Evolutionary conservation across 2,797 vertebrate genomes (phyloP), one percentile per base, ranked within the genome.

Genomic region (Austrolebias charrua): DNA sequence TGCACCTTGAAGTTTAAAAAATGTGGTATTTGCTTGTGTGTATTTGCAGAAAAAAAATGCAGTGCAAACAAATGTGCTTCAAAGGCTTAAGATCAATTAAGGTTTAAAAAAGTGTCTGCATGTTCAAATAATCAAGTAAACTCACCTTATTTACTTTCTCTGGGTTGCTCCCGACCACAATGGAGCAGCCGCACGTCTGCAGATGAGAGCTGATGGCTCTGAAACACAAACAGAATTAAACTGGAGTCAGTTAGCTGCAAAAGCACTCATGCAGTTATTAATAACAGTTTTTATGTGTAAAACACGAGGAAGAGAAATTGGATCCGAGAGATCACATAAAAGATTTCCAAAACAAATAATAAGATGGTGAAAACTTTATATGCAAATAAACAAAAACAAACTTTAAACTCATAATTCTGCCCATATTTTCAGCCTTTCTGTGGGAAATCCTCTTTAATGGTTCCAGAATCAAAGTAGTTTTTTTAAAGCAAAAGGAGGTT

Each of bases 91-190:
- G 3, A 38, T 38, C 35, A 2, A 8, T 10, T 38, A 38, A 12
- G 35, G 35, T 11, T 38, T 38, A 38, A 18, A 11, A 47, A 15
- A 15, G 4, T 3, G 42, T 38, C 35, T 12, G 35, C 10, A 9
- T 38, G 8, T 12, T 38, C 10, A 38, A 38, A 38, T 38, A 38
- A 38, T 38, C 10, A 10, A 38, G 12, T 38, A 44, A 45, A 86
- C 53, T 49, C 93, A 99, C 98, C 95, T 99, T 99, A 85, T 99
- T 99, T 59, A 99, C 93, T 94, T 99, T 98, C 78, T 98, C 95
- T 63, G 96, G 92, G 40, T 96, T 98, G 92, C 96, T 98, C 79
- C 98, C 98, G 69, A 99, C 94, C 5, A 99, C 96, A 15, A 99
- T 93, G 12, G 98, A 99, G 77, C 97, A 99, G 86, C 98, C 97